Evolutionary conservation across 2,113 vertebrate genomes (phyloP).

Genomic region (Bagarius yarrelli): DNA sequence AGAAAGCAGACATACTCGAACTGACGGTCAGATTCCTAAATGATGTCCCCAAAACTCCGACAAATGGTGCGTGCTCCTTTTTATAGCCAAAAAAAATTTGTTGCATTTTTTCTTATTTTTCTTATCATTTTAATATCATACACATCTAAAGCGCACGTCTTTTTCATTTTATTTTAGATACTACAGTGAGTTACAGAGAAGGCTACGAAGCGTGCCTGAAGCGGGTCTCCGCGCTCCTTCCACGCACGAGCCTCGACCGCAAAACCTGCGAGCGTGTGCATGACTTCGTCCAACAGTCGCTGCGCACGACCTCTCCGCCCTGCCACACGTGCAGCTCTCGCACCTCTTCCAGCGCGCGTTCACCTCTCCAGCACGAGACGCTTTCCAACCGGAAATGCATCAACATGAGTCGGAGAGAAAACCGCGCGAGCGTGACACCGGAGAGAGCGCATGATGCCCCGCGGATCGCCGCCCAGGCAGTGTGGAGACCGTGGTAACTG

Average conservation of each 20-base stretch:
- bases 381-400: slow-evolving; percentile 21
- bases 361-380: slow-evolving; percentile 39
- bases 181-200: slow-evolving; percentile 57
- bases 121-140: not conserved
- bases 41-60: slow-evolving; percentile 67
- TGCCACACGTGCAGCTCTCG: slow-evolving; percentile 46
- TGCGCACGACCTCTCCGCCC: slow-evolving; percentile 21
- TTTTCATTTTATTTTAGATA: slow-evolving; percentile 12
- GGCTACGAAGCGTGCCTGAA: slow-evolving; percentile 70
- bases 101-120: not conserved
- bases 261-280: slow-evolving; percentile 59
- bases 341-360: slow-evolving; percentile 37
- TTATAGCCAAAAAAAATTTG: not conserved
- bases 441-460: not conserved
- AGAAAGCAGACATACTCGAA: slow-evolving; percentile 89
- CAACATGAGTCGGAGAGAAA: slow-evolving; percentile 1
- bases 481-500: slow-evolving; percentile 77
- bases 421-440: not conserved
- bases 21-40: slow-evolving; percentile 88
- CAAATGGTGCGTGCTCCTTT: slow-evolving; percentile 67
- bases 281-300: slow-evolving; percentile 58
- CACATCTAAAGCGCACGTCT: not conserved
- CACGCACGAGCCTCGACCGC: slow-evolving; percentile 55
- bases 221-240: slow-evolving; percentile 61
- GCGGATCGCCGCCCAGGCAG: slow-evolving; percentile 8